A percentile compares a stretch with the other conserved stretches of the same genome.
Evolutionary conservation across 2,113 vertebrate species (phyloP).

Genomic region (Nanorana parkeri): DNA sequence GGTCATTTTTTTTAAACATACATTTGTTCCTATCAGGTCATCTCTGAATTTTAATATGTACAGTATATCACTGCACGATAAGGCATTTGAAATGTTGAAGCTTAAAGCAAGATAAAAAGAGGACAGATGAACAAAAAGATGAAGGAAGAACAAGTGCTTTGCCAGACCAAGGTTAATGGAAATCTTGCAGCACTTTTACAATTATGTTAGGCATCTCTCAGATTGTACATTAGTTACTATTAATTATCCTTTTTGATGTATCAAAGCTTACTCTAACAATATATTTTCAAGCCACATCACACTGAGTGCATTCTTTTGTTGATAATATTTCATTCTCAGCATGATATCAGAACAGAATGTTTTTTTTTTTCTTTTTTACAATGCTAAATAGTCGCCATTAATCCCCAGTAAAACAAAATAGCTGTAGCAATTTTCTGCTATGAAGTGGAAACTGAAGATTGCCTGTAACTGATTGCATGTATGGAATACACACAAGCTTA

Average conservation of each 20-base stretch:
- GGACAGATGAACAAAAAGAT: slow-evolving; percentile 21
- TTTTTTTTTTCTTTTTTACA: slow-evolving; percentile 16
- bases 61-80: slow-evolving; percentile 31
- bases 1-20: slow-evolving; percentile 30
- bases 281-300: slow-evolving; percentile 20
- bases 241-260: background rate
- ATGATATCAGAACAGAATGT: slow-evolving; percentile 8
- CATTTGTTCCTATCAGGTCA: slow-evolving; percentile 31
- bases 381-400: slow-evolving; percentile 22
- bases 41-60: slow-evolving; percentile 30
- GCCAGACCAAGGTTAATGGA: slow-evolving; percentile 32
- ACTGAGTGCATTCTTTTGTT: slow-evolving; percentile 13
- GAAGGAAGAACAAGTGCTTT: slow-evolving; percentile 22
- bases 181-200: slow-evolving; percentile 17
- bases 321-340: slow-evolving; percentile 15
- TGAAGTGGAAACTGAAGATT: slow-evolving; percentile 34
- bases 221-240: background rate
- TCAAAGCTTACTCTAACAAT: slow-evolving; percentile 7
- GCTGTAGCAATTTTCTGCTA: background rate
- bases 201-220: background rate
- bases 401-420: slow-evolving; percentile 28
- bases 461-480: slow-evolving; percentile 15
- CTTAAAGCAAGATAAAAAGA: slow-evolving; percentile 28
- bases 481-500: slow-evolving; percentile 11
- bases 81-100: slow-evolving; percentile 13